phyloP scores from a whole-genome alignment of 1,140 invertebrate genomes.

The Pygmarrhopalites habei region DNA sequence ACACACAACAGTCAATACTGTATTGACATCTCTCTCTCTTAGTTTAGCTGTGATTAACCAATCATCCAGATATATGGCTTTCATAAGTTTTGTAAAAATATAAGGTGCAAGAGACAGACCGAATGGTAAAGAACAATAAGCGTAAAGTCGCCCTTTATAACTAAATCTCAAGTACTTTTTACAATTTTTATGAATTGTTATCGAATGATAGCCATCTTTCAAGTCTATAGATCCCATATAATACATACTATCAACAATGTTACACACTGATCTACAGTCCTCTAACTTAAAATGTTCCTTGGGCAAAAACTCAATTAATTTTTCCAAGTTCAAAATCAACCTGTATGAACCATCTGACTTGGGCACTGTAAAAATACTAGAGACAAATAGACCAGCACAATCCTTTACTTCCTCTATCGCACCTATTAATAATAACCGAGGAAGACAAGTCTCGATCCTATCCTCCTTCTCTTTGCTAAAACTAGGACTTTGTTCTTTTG shows the following conservation, averaged over 20 bases:
- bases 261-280: background rate
- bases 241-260: constrained; percentile 5
- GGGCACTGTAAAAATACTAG: constrained; percentile 5
- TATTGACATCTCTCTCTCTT: background rate
- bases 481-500: background rate
- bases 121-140: constrained; percentile 15
- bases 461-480: background rate
- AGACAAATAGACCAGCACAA: background rate
- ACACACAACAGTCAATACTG: background rate
- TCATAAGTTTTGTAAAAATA: constrained; percentile 18
- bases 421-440: background rate
- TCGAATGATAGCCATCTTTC: background rate
- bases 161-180: constrained; percentile 12
- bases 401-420: background rate
- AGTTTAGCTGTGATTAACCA: background rate
- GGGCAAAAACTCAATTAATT: constrained; percentile 7
- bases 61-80: constrained; percentile 1
- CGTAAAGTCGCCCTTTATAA: constrained; percentile 4
- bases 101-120: constrained; percentile 6
- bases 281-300: constrained; percentile 36
- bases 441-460: background rate
- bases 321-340: constrained; percentile 11
- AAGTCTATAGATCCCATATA: constrained; percentile 2
- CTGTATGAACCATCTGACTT: constrained; percentile 6
- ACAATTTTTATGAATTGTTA: background rate